Conservation (phyloP, 1,140 invertebrate species). For the Nephila pilipes region DNA sequence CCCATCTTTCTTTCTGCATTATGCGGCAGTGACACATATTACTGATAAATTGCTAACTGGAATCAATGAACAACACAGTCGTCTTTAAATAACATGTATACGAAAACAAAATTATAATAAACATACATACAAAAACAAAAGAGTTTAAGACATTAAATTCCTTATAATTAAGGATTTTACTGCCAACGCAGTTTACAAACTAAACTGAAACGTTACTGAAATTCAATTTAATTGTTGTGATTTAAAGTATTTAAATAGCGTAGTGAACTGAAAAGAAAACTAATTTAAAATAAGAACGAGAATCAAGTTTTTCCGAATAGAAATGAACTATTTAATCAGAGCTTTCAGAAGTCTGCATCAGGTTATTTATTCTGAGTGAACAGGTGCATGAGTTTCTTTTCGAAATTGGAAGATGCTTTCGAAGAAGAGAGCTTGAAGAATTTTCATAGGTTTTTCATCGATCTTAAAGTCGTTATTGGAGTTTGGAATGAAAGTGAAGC, state of each 20-base stretch:
- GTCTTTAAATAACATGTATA: too few relatives aligned
- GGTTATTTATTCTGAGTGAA: slow-evolving; percentile 14
- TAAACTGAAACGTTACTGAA: slow-evolving; percentile 6
- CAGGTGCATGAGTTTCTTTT: slow-evolving; percentile 7
- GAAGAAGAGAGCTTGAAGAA: not conserved
- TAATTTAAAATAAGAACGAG: not conserved
- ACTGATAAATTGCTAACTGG: too few relatives aligned
- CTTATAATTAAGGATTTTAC: not conserved
- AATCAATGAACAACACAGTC: too few relatives aligned
- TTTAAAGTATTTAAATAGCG: not conserved
- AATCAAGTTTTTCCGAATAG: not conserved
- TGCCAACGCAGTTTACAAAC: not conserved
- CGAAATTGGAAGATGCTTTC: not conserved
- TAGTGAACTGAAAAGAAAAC: not conserved
- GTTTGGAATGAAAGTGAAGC: not conserved
- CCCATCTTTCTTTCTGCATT: too few relatives aligned
- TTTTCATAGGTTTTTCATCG: not conserved
- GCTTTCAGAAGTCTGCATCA: not conserved
- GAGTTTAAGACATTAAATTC: not conserved
- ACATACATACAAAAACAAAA: not conserved
- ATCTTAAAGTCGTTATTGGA: not conserved
- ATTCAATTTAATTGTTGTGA: slow-evolving; percentile 3
- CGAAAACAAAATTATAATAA: too few relatives aligned
- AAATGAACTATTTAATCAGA: not conserved
- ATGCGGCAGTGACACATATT: too few relatives aligned